Percentiles rank a stretch among this genome's conserved stretches.
phyloP scores from a whole-genome alignment of 1,140 invertebrate genomes.

The Pseudomyrmex cubaensis region DNA sequence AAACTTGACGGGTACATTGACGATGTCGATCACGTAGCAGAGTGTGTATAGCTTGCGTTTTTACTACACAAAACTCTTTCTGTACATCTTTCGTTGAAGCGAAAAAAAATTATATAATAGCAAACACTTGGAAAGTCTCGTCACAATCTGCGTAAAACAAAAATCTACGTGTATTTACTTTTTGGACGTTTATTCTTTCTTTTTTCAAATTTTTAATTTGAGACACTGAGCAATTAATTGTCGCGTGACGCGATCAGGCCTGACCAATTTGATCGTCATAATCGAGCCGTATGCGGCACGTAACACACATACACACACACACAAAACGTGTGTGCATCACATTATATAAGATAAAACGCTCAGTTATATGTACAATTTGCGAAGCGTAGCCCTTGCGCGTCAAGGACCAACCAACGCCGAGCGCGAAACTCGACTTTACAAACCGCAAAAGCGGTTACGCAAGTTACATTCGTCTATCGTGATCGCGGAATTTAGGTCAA shows the following conservation, averaged over 20 bases:
- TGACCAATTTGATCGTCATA: not conserved
- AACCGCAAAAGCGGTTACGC: slow-evolving; percentile 69
- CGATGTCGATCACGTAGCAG: no score
- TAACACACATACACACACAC: no score
- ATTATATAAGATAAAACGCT: slow-evolving; percentile 49
- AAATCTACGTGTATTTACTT: no score
- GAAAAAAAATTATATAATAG: no score
- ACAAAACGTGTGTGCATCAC: not conserved
- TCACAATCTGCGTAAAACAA: no score
- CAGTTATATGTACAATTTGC: not conserved
- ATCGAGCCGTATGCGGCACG: not conserved
- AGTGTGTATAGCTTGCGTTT: no score
- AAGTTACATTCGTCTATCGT: slow-evolving; percentile 75
- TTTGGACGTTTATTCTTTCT: not conserved
- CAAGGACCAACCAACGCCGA: slow-evolving; percentile 56
- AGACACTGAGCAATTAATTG: not conserved
- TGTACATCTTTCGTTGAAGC: no score
- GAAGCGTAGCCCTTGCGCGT: slow-evolving; percentile 23
- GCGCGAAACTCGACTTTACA: slow-evolving; percentile 51
- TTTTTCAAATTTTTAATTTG: not conserved
- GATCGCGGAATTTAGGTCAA: slow-evolving; percentile 80
- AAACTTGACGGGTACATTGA: no score
- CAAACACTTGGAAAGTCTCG: no score
- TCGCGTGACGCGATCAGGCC: not conserved
- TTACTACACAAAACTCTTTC: no score